Conservation (phyloP, 2,113 vertebrate genomes). For the Lichenostomus cassidix region DNA sequence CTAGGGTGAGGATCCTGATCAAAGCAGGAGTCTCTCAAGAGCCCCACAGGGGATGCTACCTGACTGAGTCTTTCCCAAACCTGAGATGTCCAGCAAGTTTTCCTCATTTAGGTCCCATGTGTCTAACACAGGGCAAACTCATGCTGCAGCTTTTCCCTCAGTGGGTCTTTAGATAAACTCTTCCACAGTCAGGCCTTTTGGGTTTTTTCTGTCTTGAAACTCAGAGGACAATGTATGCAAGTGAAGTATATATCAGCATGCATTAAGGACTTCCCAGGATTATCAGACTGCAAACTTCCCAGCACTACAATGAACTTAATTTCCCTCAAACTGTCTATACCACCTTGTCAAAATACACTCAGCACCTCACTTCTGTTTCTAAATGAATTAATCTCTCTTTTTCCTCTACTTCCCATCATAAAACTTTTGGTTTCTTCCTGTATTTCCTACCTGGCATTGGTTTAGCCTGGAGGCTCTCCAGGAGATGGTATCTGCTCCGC, state of each 20-base stretch:
- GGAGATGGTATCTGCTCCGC: background rate
- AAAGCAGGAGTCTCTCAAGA: background rate
- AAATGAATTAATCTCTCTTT: background rate
- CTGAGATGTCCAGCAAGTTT: background rate
- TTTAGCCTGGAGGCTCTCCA: background rate
- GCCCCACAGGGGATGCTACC: rapidly evolving
- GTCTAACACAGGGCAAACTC: background rate
- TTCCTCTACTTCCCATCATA: background rate
- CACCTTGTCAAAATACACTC: background rate
- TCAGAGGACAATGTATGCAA: background rate
- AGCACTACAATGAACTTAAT: background rate
- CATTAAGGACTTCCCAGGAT: background rate
- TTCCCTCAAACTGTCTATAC: background rate
- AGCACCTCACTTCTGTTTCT: background rate
- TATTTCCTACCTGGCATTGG: background rate
- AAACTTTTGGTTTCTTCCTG: background rate
- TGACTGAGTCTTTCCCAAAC: background rate
- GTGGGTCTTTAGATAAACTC: background rate
- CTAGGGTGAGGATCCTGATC: background rate
- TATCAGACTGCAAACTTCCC: background rate
- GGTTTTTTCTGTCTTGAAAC: background rate
- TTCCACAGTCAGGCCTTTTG: background rate
- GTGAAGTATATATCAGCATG: background rate
- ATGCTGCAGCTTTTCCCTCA: background rate
- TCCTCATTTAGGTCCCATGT: background rate